Evolutionary conservation across 2,888 invertebrate genomes (phyloP).

Genomic region (Andrena minutula): DNA sequence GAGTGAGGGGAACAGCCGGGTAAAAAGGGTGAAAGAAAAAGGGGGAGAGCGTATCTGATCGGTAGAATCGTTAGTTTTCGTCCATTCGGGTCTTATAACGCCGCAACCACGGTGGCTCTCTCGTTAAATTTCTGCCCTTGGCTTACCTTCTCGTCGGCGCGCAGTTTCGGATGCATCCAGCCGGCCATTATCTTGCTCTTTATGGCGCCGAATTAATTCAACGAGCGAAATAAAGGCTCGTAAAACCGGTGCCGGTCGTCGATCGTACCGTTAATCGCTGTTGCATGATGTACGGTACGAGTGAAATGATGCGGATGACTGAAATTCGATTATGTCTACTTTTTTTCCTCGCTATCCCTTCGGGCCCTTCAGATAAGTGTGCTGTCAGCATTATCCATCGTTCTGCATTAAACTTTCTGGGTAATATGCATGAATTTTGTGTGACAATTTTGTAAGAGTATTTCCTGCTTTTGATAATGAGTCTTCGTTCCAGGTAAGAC

Average conservation of each 20-base stretch:
- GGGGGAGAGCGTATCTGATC: conserved; percentile 39
- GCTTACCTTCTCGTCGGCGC: conserved; percentile 45
- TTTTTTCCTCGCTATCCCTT: neutral
- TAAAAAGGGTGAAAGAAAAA: neutral
- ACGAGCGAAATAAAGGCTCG: conserved; percentile 67
- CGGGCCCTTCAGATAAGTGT: neutral
- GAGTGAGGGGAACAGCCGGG: no score
- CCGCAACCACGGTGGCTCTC: conserved; percentile 29
- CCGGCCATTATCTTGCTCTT: conserved; percentile 61
- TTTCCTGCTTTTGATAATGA: no score
- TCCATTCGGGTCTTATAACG: conserved; percentile 27
- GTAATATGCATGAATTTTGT: no score
- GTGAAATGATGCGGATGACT: conserved; percentile 48
- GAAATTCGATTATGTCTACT: conserved; percentile 34
- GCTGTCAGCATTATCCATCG: neutral
- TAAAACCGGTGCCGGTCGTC: conserved; percentile 61
- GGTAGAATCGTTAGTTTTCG: conserved; percentile 57
- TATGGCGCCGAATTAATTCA: conserved; percentile 67
- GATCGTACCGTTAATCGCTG: conserved; percentile 63
- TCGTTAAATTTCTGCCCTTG: conserved; percentile 53
- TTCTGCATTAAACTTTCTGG: no score
- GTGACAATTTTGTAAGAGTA: no score
- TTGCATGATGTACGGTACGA: conserved; percentile 46
- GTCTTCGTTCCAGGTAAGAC: no score
- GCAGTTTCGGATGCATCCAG: conserved; percentile 59